Evolutionary conservation across 2,888 invertebrate genomes (phyloP), one percentile per base, ranked within the genome.

Genomic region (Epistrophella euchroma): DNA sequence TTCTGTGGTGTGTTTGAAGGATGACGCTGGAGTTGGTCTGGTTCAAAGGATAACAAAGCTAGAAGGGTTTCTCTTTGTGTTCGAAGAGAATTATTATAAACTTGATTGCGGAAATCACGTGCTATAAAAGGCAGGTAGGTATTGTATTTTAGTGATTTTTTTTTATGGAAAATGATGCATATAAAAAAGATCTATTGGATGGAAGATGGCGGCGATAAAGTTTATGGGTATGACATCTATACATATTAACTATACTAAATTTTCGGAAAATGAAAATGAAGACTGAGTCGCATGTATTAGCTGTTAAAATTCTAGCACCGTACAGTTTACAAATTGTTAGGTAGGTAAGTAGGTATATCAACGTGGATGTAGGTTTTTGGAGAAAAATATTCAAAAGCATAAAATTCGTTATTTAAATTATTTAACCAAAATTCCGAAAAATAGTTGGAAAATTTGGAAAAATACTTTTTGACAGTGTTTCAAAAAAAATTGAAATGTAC

Each of bases 81-180:
- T 62, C 40, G 19, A 55, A 60, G 82, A 77, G 58, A 62, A 66
- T 62, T 60, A 66, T 62, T 60, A 60, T 28, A 60, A 73, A 52
- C 52, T 77, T 68, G 37, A 52, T 68, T 52, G 72, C 58, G 60
- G 77, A 77, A 68, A 77, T 82, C 77, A 82, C 77, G 82, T 82
- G 82, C 15, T 40, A 19, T 19, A 58, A 37, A 58, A 19, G 0
- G 55, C 5, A 25, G 25, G 11, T 25, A 62, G 7, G 25, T 52
- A 25, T 52, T 25, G 25, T 50, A 22, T 50, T 50, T 15, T 13
- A 22, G 22, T 50, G 52, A 28, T 52, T 25, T 25, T 25, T 25
- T 52, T 52, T 52, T 50, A 52, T 25, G 25, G 52, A 52, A 52
- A 52, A 52, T 28, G 52, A 52, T 52, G 52, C 25, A 28, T 28